Evolutionary conservation across 2,888 invertebrate genomes (phyloP), one percentile per base, ranked within the genome.

Genomic region (Dynastes maya): DNA sequence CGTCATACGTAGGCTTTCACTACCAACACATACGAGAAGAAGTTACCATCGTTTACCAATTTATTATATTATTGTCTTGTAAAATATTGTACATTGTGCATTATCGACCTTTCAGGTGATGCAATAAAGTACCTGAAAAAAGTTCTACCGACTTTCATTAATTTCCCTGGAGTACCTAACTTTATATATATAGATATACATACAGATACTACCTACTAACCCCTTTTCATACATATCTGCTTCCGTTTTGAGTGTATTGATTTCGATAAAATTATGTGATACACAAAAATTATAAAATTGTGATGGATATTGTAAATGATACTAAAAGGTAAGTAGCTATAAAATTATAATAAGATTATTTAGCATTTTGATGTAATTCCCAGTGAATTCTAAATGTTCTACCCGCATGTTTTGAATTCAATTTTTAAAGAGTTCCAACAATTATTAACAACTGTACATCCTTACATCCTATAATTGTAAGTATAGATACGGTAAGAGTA

Each of bases 61-160:
- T 83, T 84, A 84, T 83, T 83, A 83, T 84, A 79, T 81, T 77
- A 85, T 85, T 86, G 86, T 86, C 85, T 82, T 83, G 82, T 85
- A 85, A 85, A 86, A 84, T 83, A 84, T 84, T 85, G 86, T 87
- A 87, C 86, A 85, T 86, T 86, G 85, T 85, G 87, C 86, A 87
- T 87, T 87, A 86, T 85, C 84, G 82, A 82, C 83, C 81, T 83
- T 83, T 84, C 83, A 84, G 86, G 85, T 87, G 86, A 86, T 87
- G 87, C 88, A 88, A 88, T 88, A 88, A 87, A 88, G 88, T 88
- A 88, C 87, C 87, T 88, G 88, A 86, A 86, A 68, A 86, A 87
- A 84, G 78, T 80, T 79, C 67, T 53, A 53, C 67, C 53, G 55
- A 55, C 63, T 76, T 77, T 79, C 49, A 71, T 80, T 78, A 65